Evolutionary conservation across 1,140 invertebrate genomes (phyloP).

Genomic region (Drosophila virilis): DNA sequence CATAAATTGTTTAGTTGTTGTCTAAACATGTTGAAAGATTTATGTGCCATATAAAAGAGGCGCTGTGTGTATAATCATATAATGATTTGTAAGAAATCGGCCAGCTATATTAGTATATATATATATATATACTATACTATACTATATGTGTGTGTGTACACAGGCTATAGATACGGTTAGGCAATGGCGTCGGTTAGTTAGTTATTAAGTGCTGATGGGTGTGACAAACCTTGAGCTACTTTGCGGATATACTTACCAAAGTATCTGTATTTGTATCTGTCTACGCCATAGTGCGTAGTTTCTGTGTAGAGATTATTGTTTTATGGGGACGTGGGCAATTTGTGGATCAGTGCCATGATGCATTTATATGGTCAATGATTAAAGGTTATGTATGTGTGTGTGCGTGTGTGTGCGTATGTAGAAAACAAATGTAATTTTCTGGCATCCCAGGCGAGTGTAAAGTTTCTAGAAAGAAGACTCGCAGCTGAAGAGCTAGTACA

Average conservation of each 20-base stretch:
- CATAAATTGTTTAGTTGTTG: slow-evolving; percentile 82
- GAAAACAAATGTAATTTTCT: background rate
- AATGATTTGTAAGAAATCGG: slow-evolving; percentile 81
- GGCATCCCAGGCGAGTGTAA: background rate
- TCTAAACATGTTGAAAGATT: slow-evolving; percentile 82
- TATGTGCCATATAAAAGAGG: slow-evolving; percentile 55
- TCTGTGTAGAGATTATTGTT: slow-evolving; percentile 26
- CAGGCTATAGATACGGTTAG: slow-evolving; percentile 51
- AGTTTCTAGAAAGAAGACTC: slow-evolving; percentile 4
- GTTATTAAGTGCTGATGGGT: slow-evolving; percentile 35
- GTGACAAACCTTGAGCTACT: slow-evolving; percentile 72
- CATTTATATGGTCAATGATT: slow-evolving; percentile 11
- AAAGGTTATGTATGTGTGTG: background rate
- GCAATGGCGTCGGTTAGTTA: slow-evolving; percentile 66
- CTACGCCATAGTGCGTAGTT: slow-evolving; percentile 33
- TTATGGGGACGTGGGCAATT: slow-evolving; percentile 8
- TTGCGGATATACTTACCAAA: slow-evolving; percentile 44
- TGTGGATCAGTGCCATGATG: slow-evolving; percentile 11
- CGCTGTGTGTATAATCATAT: slow-evolving; percentile 61
- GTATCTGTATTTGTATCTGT: slow-evolving; percentile 16
- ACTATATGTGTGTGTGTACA: slow-evolving; percentile 5
- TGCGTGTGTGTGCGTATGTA: background rate
- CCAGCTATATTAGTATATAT: slow-evolving; percentile 36
- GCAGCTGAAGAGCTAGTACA: too few relatives aligned
- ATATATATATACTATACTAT: slow-evolving; percentile 8